phyloP scores from a whole-genome alignment of 2,113 vertebrate genomes.

The Scomber scombrus region DNA sequence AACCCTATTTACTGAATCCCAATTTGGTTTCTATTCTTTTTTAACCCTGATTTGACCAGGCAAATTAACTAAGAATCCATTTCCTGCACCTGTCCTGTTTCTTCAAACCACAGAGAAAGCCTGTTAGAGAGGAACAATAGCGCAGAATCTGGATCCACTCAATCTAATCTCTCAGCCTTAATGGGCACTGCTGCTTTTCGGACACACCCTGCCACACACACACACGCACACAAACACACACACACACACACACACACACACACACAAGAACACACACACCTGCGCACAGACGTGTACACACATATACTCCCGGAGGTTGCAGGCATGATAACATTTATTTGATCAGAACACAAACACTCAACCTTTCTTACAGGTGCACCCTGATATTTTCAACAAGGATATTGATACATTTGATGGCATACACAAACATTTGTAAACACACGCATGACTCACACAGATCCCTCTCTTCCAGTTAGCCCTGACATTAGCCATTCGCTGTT shows the following conservation, averaged over 20 bases:
- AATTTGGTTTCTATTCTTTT: slow-evolving; percentile 10
- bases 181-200: slow-evolving; percentile 66
- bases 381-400: slow-evolving; percentile 29
- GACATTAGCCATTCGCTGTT: slow-evolving; percentile 91
- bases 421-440: slow-evolving; percentile 43
- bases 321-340: slow-evolving; percentile 42
- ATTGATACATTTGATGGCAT: slow-evolving; percentile 12
- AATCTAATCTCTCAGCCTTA: slow-evolving; percentile 74
- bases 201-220: slow-evolving; percentile 62
- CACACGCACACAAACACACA: slow-evolving; percentile 22
- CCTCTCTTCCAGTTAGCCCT: slow-evolving; percentile 91
- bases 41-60: slow-evolving; percentile 31
- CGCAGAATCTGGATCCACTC: slow-evolving; percentile 74
- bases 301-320: slow-evolving; percentile 17
- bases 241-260: slow-evolving; percentile 24
- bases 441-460: slow-evolving; percentile 35
- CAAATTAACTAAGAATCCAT: slow-evolving; percentile 55
- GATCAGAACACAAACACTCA: slow-evolving; percentile 28
- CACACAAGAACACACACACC: slow-evolving; percentile 11
- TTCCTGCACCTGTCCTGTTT: slow-evolving; percentile 68
- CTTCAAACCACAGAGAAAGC: slow-evolving; percentile 27
- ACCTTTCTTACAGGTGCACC: slow-evolving; percentile 26
- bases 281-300: slow-evolving; percentile 6
- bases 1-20: background rate
- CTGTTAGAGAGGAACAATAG: slow-evolving; percentile 66